phyloP scores from a whole-genome alignment of 1,140 invertebrate species.

The Micrasema longulum region DNA sequence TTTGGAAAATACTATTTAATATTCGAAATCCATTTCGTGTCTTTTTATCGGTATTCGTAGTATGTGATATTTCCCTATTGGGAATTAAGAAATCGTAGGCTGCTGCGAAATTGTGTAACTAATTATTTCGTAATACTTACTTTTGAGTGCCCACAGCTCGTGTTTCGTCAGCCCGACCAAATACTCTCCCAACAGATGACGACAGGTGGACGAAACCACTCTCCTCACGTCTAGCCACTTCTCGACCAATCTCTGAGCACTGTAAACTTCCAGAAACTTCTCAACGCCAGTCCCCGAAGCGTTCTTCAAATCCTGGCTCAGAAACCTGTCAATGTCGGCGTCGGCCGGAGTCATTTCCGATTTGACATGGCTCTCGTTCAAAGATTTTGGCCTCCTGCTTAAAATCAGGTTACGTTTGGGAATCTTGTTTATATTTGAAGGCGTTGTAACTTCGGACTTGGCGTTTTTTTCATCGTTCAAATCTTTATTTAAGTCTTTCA shows the following conservation, averaged over 20 bases:
- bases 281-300: conserved; percentile 67
- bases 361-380: conserved; percentile 9
- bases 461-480: background rate
- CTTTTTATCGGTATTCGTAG: too few relatives aligned
- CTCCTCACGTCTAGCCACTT: conserved; percentile 63
- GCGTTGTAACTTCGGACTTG: background rate
- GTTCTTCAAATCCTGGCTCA: conserved; percentile 49
- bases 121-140: conserved; percentile 64
- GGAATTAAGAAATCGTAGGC: too few relatives aligned
- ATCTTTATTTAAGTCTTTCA: conserved; percentile 35
- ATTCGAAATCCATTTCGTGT: too few relatives aligned
- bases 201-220: conserved; percentile 61
- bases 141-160: conserved; percentile 79
- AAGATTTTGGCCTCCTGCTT: conserved; percentile 43
- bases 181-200: conserved; percentile 72
- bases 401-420: conserved; percentile 40
- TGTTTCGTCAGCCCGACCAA: conserved; percentile 72
- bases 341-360: conserved; percentile 52
- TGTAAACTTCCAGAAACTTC: conserved; percentile 68
- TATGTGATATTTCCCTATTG: too few relatives aligned
- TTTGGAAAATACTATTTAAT: too few relatives aligned
- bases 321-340: conserved; percentile 1
- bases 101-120: background rate
- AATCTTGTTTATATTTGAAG: conserved; percentile 50
- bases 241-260: conserved; percentile 64